phyloP scores from a whole-genome alignment of 2,113 vertebrate species.

The Cichladusa arquata region DNA sequence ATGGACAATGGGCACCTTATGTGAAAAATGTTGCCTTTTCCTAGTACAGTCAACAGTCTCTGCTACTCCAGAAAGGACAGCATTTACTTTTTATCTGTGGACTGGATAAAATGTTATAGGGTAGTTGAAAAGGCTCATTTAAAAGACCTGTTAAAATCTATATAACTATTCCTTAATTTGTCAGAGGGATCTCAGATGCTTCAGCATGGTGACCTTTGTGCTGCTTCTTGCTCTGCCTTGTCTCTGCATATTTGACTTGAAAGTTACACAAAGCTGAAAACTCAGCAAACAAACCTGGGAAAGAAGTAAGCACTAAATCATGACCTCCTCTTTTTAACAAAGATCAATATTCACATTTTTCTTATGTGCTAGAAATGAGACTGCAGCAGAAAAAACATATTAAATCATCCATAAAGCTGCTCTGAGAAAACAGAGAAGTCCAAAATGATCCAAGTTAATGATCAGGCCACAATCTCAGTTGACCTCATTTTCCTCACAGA shows the following conservation, averaged over 20 bases:
- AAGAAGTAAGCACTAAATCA: background rate
- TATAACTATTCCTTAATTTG: background rate
- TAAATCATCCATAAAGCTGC: background rate
- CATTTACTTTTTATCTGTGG: background rate
- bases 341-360: background rate
- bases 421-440: background rate
- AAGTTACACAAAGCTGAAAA: background rate
- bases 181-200: background rate
- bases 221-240: background rate
- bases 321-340: background rate
- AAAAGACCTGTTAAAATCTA: background rate
- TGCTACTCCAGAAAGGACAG: background rate
- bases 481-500: background rate
- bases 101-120: background rate
- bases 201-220: background rate
- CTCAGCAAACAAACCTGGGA: background rate
- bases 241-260: background rate
- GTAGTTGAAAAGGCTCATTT: background rate
- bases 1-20: fast-evolving
- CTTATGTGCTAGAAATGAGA: background rate
- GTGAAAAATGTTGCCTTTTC: background rate
- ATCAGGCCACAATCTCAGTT: background rate
- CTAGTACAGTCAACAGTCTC: background rate
- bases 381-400: background rate
- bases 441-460: background rate